Evolutionary conservation across 2,797 vertebrate species (phyloP).

Genomic region (Pipistrellus nathusii): DNA sequence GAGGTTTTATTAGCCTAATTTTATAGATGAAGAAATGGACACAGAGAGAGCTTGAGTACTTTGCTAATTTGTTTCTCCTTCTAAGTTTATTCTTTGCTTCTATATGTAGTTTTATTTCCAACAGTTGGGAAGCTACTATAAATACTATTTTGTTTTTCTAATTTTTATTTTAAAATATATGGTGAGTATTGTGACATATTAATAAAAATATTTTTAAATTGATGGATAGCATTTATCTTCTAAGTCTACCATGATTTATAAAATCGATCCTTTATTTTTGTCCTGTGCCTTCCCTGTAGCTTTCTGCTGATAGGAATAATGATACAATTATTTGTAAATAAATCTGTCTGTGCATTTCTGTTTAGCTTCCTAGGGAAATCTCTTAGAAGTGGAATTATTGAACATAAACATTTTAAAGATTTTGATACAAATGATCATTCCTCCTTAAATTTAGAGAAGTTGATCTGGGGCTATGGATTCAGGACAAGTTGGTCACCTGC

Average conservation of each 20-base stretch:
- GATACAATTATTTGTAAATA: conserved; percentile 20
- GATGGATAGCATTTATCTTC: background rate
- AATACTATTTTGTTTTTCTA: conserved; percentile 13
- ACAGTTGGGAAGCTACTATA: background rate
- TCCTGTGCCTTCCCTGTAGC: background rate
- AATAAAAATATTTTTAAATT: background rate
- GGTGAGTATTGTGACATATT: background rate
- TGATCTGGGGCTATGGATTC: conserved; percentile 13
- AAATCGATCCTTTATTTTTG: background rate
- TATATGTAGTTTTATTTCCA: conserved; percentile 8
- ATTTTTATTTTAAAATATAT: conserved; percentile 21
- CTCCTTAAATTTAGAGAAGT: conserved; percentile 32
- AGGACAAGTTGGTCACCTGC: conserved; percentile 52
- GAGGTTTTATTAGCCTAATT: background rate
- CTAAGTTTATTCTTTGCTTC: background rate
- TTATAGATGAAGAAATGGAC: background rate
- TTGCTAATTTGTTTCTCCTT: conserved; percentile 26
- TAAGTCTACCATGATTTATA: background rate
- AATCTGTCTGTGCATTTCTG: conserved; percentile 2
- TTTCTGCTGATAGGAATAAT: background rate
- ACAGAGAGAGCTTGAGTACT: background rate
- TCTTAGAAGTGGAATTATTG: background rate
- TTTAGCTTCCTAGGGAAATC: conserved; percentile 24
- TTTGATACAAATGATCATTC: background rate
- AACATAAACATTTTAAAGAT: conserved; percentile 47